Conservation (phyloP, 1,140 invertebrate species). For the Rhopalosiphum maidis region DNA sequence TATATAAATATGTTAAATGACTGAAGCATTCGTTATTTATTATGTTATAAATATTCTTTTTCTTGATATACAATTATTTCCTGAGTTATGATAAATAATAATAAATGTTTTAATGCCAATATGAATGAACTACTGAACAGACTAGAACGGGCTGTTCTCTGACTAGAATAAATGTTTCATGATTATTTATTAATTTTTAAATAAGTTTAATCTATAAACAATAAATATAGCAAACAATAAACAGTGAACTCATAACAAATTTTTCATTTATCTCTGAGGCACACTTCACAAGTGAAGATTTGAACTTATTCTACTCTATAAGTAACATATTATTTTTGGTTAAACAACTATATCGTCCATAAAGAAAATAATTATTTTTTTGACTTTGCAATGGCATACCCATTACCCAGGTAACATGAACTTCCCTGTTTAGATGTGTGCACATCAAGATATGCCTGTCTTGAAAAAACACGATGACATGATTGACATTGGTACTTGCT, state of each 20-base stretch:
- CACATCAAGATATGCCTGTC: constrained; percentile 61
- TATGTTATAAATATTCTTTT: background rate
- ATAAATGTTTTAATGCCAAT: background rate
- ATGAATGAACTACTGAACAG: constrained; percentile 19
- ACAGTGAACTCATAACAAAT: background rate
- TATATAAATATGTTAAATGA: background rate
- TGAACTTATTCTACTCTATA: background rate
- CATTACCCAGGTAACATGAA: constrained; percentile 60
- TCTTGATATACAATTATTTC: background rate
- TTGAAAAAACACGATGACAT: constrained; percentile 61
- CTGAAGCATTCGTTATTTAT: background rate
- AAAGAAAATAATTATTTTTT: constrained; percentile 30
- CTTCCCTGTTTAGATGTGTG: constrained; percentile 61
- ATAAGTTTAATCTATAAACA: background rate
- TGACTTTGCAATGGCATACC: constrained; percentile 35
- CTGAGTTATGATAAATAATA: background rate
- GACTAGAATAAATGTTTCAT: constrained; percentile 42
- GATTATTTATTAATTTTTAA: background rate
- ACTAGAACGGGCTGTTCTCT: constrained; percentile 3
- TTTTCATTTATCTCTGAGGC: background rate
- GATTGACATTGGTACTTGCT: constrained; percentile 61
- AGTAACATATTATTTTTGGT: constrained; percentile 19
- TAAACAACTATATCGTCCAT: background rate
- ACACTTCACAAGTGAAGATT: background rate
- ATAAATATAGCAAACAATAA: constrained; percentile 23